Percentiles rank a stretch among this genome's conserved stretches.
phyloP scores from a whole-genome alignment of 2,113 vertebrate genomes.

The Stegastes partitus region DNA sequence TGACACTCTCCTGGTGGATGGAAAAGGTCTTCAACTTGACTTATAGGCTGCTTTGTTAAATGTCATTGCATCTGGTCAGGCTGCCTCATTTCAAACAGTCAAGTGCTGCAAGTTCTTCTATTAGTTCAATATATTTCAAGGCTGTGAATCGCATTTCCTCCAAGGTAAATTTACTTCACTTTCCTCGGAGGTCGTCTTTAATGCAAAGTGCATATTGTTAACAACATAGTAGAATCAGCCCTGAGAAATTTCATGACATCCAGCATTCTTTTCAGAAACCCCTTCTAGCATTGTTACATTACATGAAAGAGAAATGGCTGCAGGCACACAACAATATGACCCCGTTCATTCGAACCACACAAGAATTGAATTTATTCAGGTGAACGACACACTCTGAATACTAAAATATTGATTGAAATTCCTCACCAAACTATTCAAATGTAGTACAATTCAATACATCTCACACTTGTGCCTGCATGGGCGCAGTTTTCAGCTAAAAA shows the following conservation, averaged over 20 bases:
- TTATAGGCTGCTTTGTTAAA: no score
- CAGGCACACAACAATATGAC: neutral
- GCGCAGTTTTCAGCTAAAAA: conserved; percentile 15
- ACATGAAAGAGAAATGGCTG: conserved; percentile 4
- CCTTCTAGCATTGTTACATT: neutral
- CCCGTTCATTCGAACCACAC: neutral
- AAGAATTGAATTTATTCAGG: neutral
- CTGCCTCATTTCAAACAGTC: conserved; percentile 3
- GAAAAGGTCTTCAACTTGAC: neutral
- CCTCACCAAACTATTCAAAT: neutral
- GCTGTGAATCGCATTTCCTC: no score
- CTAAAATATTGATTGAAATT: neutral
- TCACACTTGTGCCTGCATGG: neutral
- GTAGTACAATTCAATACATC: neutral
- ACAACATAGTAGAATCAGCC: neutral
- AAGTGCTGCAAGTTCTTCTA: neutral
- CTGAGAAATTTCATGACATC: neutral
- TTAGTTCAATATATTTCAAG: no score
- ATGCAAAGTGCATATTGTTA: neutral
- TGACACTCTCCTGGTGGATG: neutral
- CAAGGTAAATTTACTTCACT: neutral
- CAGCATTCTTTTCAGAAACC: neutral
- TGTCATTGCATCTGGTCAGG: neutral
- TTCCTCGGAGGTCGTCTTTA: neutral
- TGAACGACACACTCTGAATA: neutral